Conservation (phyloP, 2,113 vertebrate genomes). For the Opisthocomus hoazin region DNA sequence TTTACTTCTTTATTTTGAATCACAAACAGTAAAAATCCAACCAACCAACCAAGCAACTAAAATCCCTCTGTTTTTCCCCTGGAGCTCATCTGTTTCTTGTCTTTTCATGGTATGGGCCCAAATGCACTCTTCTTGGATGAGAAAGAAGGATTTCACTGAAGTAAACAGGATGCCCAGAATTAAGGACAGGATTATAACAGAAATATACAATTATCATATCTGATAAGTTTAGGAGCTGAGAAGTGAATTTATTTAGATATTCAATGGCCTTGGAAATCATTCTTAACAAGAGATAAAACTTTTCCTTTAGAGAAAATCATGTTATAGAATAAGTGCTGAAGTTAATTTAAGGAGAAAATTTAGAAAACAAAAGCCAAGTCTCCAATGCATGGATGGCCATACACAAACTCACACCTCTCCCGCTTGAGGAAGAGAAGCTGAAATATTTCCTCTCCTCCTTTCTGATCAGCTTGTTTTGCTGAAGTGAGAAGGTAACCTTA, state of each 20-base stretch:
- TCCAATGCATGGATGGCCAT: not conserved
- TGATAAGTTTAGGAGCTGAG: not conserved
- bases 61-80: not conserved
- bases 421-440: not conserved
- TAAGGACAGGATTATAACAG: constrained; percentile 26
- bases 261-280: constrained; percentile 20
- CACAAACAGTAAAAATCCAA: not conserved
- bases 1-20: constrained; percentile 57
- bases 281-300: constrained; percentile 37
- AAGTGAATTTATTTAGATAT: constrained; percentile 26
- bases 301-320: not conserved
- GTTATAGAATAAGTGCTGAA: not conserved
- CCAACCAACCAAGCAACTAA: too few relatives aligned
- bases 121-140: not conserved
- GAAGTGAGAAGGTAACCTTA: constrained; percentile 35
- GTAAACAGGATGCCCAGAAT: constrained; percentile 33
- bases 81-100: not conserved
- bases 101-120: not conserved
- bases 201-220: not conserved
- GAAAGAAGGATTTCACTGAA: constrained; percentile 24
- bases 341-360: constrained; percentile 41
- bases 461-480: constrained; percentile 3
- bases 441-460: constrained; percentile 8
- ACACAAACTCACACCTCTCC: not conserved
- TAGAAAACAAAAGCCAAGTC: constrained; percentile 22